phyloP scores from a whole-genome alignment of 37 sponge, comb jelly and placozoan genomes.

The Geodia barretti region DNA sequence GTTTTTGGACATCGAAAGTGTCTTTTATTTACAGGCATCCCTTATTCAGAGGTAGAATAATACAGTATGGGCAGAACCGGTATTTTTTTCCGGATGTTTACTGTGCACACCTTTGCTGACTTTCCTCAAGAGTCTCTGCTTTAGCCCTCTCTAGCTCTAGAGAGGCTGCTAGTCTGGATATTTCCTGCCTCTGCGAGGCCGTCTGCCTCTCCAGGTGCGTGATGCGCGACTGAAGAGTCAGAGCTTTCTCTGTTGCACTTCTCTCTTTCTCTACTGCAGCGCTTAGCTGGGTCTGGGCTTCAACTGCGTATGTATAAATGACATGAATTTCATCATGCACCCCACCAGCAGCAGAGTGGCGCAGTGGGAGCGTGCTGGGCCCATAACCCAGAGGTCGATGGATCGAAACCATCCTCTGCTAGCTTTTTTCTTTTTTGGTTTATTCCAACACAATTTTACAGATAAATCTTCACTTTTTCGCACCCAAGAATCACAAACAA shows the following conservation, averaged over 20 bases:
- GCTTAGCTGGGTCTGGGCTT: constrained; percentile 53
- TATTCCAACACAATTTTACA: not conserved
- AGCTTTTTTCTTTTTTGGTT: constrained; percentile 44
- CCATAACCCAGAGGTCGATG: constrained; percentile 97
- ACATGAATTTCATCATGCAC: not conserved
- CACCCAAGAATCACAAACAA: not conserved
- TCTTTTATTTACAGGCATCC: too few relatives aligned
- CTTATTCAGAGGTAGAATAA: not conserved
- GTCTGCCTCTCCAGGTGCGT: constrained; percentile 55
- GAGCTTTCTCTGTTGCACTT: constrained; percentile 51
- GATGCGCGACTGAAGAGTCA: constrained; percentile 47
- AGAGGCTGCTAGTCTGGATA: constrained; percentile 67
- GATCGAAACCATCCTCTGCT: constrained; percentile 97
- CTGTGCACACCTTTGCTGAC: constrained; percentile 61
- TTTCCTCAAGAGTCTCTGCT: constrained; percentile 67
- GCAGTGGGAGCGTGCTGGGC: constrained; percentile 97
- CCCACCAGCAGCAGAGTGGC: constrained; percentile 83
- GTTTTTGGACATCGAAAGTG: too few relatives aligned
- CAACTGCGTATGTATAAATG: constrained; percentile 24
- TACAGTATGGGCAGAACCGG: not conserved
- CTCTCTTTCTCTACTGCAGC: constrained; percentile 62
- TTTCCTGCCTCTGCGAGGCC: constrained; percentile 61
- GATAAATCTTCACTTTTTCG: not conserved
- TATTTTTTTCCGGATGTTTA: not conserved
- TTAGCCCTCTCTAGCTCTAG: constrained; percentile 71